These are phyloP conservation scores for Moxostoma hubbsi DNA, from an alignment of 2,797 vertebrate genomes.

Conservation along the genomic window DNA sequence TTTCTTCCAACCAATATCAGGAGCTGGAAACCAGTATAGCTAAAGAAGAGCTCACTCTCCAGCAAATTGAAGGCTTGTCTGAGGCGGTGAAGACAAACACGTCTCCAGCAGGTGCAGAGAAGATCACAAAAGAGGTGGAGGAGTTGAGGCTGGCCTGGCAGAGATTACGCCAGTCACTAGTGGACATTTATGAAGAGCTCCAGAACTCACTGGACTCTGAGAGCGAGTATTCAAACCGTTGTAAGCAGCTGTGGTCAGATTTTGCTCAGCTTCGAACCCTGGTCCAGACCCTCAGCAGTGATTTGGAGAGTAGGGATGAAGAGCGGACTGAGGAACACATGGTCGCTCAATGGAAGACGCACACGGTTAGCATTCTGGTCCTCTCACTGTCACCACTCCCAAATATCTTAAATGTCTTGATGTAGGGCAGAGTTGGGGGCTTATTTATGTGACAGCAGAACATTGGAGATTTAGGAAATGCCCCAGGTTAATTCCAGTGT, in stretches of 20 bases:
- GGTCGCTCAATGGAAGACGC: slow-evolving; percentile 83
- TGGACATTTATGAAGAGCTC: slow-evolving; percentile 77
- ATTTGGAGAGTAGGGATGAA: slow-evolving; percentile 65
- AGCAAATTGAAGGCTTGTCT: slow-evolving; percentile 78
- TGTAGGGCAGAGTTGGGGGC: neutral
- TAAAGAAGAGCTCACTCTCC: slow-evolving; percentile 79
- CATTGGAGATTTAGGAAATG: slow-evolving; percentile 32
- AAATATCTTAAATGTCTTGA: neutral
- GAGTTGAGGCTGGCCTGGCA: slow-evolving; percentile 82
- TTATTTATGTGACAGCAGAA: slow-evolving; percentile 19
- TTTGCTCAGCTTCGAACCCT: slow-evolving; percentile 74
- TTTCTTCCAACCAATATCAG: slow-evolving; percentile 56
- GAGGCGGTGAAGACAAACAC: slow-evolving; percentile 79
- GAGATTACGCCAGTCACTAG: slow-evolving; percentile 74
- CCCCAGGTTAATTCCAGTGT: slow-evolving; percentile 43
- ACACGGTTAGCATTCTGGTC: slow-evolving; percentile 75
- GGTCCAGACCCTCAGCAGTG: slow-evolving; percentile 75
- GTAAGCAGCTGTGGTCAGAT: slow-evolving; percentile 76
- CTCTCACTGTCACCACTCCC: neutral
- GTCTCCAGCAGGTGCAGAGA: slow-evolving; percentile 85
- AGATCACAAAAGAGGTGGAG: slow-evolving; percentile 81
- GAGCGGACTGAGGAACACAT: slow-evolving; percentile 81
- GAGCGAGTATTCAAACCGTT: slow-evolving; percentile 75
- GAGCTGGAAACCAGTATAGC: slow-evolving; percentile 75
- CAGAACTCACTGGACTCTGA: slow-evolving; percentile 73